A percentile compares a stretch with the other conserved stretches of the same genome.
phyloP scores from a whole-genome alignment of 2,888 invertebrate species.

The Bellardia bayeri region DNA sequence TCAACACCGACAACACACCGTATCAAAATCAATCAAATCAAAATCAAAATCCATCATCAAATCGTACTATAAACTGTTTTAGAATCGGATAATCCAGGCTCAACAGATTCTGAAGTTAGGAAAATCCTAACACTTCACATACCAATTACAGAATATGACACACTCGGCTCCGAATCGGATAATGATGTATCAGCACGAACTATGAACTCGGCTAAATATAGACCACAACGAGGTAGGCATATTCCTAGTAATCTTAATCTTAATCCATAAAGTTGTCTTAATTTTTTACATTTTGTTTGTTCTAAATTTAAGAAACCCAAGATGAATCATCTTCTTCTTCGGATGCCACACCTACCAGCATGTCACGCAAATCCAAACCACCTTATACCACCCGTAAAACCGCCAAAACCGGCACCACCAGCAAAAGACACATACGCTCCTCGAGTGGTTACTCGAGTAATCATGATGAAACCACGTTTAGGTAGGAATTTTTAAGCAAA shows the following conservation, averaged over 20 bases:
- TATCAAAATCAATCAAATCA: conserved; percentile 72
- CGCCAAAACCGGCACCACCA: conserved; percentile 86
- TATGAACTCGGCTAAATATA: conserved; percentile 85
- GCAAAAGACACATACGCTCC: conserved; percentile 90
- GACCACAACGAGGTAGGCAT: conserved; percentile 83
- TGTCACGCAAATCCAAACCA: conserved; percentile 88
- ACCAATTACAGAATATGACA: conserved; percentile 97
- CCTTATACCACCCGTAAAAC: conserved; percentile 89
- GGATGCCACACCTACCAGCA: conserved; percentile 89
- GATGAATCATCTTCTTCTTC: conserved; percentile 92
- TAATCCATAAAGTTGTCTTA: neutral
- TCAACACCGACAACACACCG: conserved; percentile 38
- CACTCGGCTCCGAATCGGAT: conserved; percentile 91
- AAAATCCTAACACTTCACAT: conserved; percentile 96
- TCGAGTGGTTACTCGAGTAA: conserved; percentile 93
- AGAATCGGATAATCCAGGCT: conserved; percentile 97
- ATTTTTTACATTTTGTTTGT: neutral
- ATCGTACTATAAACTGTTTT: conserved; percentile 85
- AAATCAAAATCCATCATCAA: conserved; percentile 82
- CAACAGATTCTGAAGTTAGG: conserved; percentile 97
- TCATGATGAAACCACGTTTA: conserved; percentile 94
- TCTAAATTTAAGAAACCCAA: conserved; percentile 85
- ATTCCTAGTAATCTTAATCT: too few relatives aligned
- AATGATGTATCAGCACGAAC: conserved; percentile 90
- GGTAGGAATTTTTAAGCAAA: conserved; percentile 84